Base-by-base conservation (phyloP, 2,797 vertebrate species). In the Setipinna tenuifilis region DNA sequence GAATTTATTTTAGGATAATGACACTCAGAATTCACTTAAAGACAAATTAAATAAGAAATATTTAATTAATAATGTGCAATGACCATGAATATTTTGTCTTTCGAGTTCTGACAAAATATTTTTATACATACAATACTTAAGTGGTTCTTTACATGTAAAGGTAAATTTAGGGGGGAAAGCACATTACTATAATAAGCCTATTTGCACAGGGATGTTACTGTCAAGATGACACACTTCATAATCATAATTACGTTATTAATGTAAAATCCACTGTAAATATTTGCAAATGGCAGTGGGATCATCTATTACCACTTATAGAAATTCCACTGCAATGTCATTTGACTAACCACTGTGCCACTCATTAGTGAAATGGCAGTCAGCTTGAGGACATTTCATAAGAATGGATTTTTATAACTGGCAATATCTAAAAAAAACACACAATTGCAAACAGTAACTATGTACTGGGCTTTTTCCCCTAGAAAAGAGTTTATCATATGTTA, bases 401-500 rank as follows among this genome's bases (percentile, higher is more conserved):
- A 71, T 16, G 11, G 25, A 31, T 31, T 16, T 31, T 71, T 31
- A 28, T 31, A 71, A 71, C 25, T 16, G 25, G 12, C 31, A 23
- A 35, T 75, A 75, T 75, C 19, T 75, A 17, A 0, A 3, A 41
- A 17, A 35, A 75, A 54, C 46, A 54, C 50, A 54, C 9, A 54
- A 54, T 41, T 41, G 35, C 35, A 41, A 41, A 41, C 35, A 31
- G 12, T 31, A 25, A 14, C 16, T 75, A 21, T 75, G 68, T 65
- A 6, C 35, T 78, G 16, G 17, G n/a, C n/a, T 17, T 78, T 78
- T 41, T 21, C 31, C 31, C 35, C 35, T 41, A 21, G 65, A 81
- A 90, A 89, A 82, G 61, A 92, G 86, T 85, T 89, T 91, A 91
- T 92, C 90, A 92, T 91, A 91, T 90, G 95, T 94, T 93, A 89